A percentile compares a stretch with the other conserved stretches of the same genome.
phyloP scores from a whole-genome alignment of 2,888 invertebrate genomes.

The Stomorhina lunata region DNA sequence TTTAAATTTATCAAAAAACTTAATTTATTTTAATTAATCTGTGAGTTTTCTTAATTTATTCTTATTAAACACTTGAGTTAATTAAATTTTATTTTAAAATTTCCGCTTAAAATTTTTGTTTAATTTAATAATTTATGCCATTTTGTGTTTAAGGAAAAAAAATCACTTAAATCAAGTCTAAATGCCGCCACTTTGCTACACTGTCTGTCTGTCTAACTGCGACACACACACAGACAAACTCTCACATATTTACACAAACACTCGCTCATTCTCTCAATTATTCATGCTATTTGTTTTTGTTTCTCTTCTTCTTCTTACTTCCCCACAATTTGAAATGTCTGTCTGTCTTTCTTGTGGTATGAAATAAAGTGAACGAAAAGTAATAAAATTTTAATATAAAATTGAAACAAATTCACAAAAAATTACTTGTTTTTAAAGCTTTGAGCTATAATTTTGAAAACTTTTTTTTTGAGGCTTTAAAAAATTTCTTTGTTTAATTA shows the following conservation, averaged over 20 bases:
- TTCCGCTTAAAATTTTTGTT: conserved; percentile 38
- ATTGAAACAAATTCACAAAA: neutral
- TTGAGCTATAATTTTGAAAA: no score
- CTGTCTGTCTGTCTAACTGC: no score
- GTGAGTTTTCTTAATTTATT: no score
- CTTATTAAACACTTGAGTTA: no score
- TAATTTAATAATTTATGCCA: conserved; percentile 38
- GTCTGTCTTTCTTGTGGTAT: neutral
- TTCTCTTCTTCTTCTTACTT: neutral
- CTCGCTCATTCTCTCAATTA: neutral
- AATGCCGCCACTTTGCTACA: conserved; percentile 49
- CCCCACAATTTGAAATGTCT: conserved; percentile 9
- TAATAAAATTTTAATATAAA: neutral
- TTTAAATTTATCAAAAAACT: neutral
- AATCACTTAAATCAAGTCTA: conserved; percentile 3
- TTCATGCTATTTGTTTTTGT: neutral
- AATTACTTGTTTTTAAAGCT: no score
- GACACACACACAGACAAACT: no score
- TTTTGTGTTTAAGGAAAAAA: neutral
- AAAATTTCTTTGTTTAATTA: no score
- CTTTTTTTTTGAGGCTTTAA: no score
- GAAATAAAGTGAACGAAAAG: neutral
- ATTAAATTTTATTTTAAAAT: conserved; percentile 21
- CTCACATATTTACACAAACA: neutral
- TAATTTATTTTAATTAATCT: conserved; percentile 9